Conservation (phyloP, 2,113 vertebrate species). For the Sebastes fasciatus region DNA sequence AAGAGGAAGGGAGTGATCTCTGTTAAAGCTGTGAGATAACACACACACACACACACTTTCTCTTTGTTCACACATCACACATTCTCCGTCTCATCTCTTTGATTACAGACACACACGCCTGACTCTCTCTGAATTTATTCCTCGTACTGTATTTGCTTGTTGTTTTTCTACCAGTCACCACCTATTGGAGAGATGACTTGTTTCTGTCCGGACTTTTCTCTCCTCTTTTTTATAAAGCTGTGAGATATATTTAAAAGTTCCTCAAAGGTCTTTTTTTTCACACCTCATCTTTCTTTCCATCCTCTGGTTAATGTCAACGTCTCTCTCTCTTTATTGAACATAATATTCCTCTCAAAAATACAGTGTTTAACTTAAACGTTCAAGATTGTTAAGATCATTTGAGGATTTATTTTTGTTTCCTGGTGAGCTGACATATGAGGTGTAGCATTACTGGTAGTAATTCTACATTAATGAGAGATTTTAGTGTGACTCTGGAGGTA, state of each 20-base stretch:
- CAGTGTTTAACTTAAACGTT: no score
- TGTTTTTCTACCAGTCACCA: background rate
- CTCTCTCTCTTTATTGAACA: background rate
- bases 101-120: background rate
- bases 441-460: no score
- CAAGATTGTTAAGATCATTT: no score
- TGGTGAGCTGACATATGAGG: no score
- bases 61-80: slow-evolving; percentile 14
- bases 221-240: background rate
- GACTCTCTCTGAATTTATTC: background rate
- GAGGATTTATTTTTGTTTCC: no score
- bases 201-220: background rate
- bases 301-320: background rate
- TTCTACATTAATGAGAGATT: background rate
- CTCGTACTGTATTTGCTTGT: background rate
- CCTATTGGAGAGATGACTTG: background rate
- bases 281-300: background rate
- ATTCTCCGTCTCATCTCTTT: background rate
- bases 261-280: background rate
- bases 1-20: slow-evolving; percentile 24
- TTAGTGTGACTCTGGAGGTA: background rate
- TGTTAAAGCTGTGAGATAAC: slow-evolving; percentile 13
- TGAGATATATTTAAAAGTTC: background rate
- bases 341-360: no score
- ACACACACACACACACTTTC: background rate